Conservation (phyloP, 37 sponge, comb jelly and placozoan species). For the Eunapius fragilis region DNA sequence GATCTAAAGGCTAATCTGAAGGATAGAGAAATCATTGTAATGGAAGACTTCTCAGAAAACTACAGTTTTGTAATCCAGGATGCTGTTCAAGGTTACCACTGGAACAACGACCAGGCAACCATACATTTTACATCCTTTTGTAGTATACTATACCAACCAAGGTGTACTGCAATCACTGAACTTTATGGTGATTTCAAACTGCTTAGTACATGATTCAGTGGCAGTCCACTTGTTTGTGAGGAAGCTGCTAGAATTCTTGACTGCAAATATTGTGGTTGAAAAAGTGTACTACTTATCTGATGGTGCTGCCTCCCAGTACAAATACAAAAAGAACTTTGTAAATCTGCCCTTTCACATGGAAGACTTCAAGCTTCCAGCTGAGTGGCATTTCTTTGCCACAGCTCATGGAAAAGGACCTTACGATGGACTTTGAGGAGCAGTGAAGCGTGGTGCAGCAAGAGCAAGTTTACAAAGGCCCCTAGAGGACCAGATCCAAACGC, state of each 20-base stretch:
- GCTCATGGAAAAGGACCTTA: no score
- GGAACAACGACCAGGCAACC: slow-evolving; percentile 65
- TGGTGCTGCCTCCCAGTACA: slow-evolving; percentile 30
- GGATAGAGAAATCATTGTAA: slow-evolving; percentile 23
- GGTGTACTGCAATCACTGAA: not conserved
- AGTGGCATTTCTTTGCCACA: slow-evolving; percentile 58
- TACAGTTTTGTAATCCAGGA: slow-evolving; percentile 58
- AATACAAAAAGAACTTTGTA: slow-evolving; percentile 29
- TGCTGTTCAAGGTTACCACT: slow-evolving; percentile 57
- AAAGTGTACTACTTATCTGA: slow-evolving; percentile 31
- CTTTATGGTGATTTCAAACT: not conserved
- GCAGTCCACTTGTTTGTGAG: no score
- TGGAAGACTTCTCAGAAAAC: slow-evolving; percentile 62
- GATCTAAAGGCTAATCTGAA: slow-evolving; percentile 17
- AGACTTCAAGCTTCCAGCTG: slow-evolving; percentile 31
- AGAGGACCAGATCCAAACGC: no score
- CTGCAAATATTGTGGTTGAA: not conserved
- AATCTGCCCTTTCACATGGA: slow-evolving; percentile 18
- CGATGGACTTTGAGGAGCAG: no score
- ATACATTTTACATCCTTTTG: slow-evolving; percentile 60
- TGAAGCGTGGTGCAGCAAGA: no score
- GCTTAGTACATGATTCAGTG: not conserved
- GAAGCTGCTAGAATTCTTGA: no score
- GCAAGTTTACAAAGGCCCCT: no score
- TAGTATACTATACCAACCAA: slow-evolving; percentile 15